Base-by-base conservation (phyloP, 2,888 invertebrate genomes). In the Zhengitettix transpicula region DNA sequence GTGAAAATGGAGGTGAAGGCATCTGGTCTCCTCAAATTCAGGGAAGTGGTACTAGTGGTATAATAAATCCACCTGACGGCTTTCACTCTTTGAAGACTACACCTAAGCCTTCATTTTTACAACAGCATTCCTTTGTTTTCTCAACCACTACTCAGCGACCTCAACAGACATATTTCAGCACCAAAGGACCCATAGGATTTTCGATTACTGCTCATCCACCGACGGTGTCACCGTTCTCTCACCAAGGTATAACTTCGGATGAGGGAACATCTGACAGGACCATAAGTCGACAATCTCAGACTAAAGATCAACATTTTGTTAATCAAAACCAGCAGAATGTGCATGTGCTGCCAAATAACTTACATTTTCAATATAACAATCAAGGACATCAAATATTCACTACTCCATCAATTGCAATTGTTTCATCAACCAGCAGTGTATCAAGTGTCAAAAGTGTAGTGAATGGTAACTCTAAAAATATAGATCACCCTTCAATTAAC, bases 401-500 rank as follows among this genome's bases (percentile, higher is more conserved):
- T 10, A 64, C 64, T 44, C 65, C 65, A 7, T 61, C 65, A 7
- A 59, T 66, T 7, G 65, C 66, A 15, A 60, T 66, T 14, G 62
- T 66, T 40, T 64, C 66, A 41, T 64, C 65, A n/a, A 66, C 66
- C 9, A 65, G 65, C 57, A 65, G 65, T 51, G 64, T 65, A 12
- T 65, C 63, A 11, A 57, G 57, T 51, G 55, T 54, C n/a, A 58
- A 58, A 55, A 54, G 53, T 10, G 41, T 53, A 42, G 28, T 54
- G n/a, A 47, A 47, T n/a, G 47, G 47, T 47, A 47, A 47, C 8
- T 5, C 12, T 47, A 55, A 55, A 40, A 28, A 28, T 40, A 10
- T n/a, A n/a, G 53, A 54, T 11, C 58, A 54, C 42, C 41, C 40
- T 16, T 14, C 41, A 42, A 11, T 42, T n/a, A 1, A 42, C 42